Base-by-base conservation (phyloP, 2,888 invertebrate genomes). In the Chrysolina americana region DNA sequence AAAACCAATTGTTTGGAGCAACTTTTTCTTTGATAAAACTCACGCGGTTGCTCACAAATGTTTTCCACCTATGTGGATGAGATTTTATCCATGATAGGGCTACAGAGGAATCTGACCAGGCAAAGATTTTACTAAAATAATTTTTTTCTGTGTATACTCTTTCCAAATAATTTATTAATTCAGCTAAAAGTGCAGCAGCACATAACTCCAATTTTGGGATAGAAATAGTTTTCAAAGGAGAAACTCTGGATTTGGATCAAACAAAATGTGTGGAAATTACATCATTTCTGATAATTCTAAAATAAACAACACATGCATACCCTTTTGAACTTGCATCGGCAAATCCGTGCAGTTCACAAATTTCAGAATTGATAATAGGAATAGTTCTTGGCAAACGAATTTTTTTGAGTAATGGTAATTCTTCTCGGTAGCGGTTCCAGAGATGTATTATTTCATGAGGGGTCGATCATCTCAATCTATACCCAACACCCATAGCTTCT, bases 311-410 rank as follows among this genome's bases (percentile, higher is more conserved):
- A 19, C 19, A 11, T 9, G 69, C 28, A n/a, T 28, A 70, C 10
- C 69, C 48, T 36, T n/a, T 47, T 4, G 9, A 19, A 21, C 23
- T 28, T 4, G 65, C 76, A 65, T 76, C 73, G 17, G 53, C 65
- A 47, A 77, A 78, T 0, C 75, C 78, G 41, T 70, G 74, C 6
- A 75, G 15, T 15, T 70, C 56, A 56, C 23, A 69, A 28, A 11
- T 11, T 23, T 59, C 10, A 70, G n/a, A 28, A 23, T 72, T 65
- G 10, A 56, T 41, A 21, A 23, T 8, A 21, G 56, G 53, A 13
- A 70, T 36, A 15, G 48, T 28, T 44, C 70, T 63, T 23, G 70
- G 70, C 28, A 70, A 19, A 15, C 47, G 53, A 63, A 70, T 15
- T 15, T 41, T 21, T 36, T 47, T 36, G n/a, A 70, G 50, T 23